Conservation (phyloP, 2,797 vertebrate genomes). For the Podarcis lilfordi region DNA sequence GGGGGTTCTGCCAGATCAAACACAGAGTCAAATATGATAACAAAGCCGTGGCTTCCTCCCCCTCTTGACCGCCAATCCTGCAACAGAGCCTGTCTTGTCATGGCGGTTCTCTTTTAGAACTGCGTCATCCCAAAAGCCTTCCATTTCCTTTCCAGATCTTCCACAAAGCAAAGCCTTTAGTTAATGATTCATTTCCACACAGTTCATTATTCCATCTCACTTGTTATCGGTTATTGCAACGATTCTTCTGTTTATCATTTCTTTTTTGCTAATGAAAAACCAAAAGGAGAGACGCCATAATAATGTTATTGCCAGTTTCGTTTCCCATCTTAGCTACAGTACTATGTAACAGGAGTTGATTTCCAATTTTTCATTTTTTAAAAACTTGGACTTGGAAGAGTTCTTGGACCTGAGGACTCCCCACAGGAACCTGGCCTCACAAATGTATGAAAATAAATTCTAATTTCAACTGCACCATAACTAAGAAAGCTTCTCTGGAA, state of each 20-base stretch:
- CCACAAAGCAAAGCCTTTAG: too few species aligned
- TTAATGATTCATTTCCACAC: too few species aligned
- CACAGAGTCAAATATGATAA: too few species aligned
- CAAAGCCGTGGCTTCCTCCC: too few species aligned
- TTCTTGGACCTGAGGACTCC: not conserved
- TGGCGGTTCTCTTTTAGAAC: too few species aligned
- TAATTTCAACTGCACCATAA: not conserved
- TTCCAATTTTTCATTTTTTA: not conserved
- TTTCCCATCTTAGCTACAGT: not conserved
- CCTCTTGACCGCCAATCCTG: too few species aligned
- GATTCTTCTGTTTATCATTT: not conserved
- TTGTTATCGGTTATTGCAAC: too few species aligned
- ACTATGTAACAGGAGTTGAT: not conserved
- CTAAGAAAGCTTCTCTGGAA: not conserved
- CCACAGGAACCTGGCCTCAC: not conserved
- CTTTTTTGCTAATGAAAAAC: slow-evolving; percentile 6
- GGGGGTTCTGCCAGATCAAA: too few species aligned
- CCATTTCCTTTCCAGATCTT: too few species aligned
- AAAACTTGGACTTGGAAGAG: not conserved
- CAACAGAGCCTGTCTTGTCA: too few species aligned
- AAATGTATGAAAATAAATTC: not conserved
- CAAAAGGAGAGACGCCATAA: not conserved
- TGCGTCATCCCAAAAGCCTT: too few species aligned
- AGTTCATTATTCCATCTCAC: too few species aligned
- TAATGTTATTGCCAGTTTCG: not conserved